These are phyloP conservation scores for Sinella curviseta DNA, from an alignment of 1,140 invertebrate genomes.

Conservation along the genomic window DNA sequence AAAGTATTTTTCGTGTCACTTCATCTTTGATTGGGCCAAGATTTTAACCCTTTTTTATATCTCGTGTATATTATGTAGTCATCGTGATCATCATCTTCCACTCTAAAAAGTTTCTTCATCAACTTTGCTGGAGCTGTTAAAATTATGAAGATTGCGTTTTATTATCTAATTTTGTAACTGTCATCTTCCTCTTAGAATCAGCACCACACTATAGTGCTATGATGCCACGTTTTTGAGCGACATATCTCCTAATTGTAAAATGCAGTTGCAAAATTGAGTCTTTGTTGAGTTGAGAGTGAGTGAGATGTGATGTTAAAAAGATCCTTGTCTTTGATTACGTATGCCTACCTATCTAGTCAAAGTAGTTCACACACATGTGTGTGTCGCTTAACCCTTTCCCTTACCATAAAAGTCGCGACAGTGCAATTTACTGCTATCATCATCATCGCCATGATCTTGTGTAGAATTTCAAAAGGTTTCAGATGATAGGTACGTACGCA, in stretches of 20 bases:
- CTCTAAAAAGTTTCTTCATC: too few relatives aligned
- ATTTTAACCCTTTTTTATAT: not conserved
- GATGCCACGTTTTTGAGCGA: not conserved
- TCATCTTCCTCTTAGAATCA: not conserved
- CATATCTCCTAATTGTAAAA: not conserved
- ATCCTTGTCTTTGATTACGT: not conserved
- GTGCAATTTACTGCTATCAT: slow-evolving; percentile 13
- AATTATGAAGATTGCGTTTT: not conserved
- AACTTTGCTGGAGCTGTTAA: too few relatives aligned
- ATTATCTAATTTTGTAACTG: not conserved
- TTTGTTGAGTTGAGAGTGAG: too few relatives aligned
- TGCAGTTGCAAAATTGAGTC: not conserved
- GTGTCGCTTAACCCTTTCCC: not conserved
- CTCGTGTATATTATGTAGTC: not conserved
- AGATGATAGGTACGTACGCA: too few relatives aligned
- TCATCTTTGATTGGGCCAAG: not conserved
- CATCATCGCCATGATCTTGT: too few relatives aligned
- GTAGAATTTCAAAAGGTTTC: too few relatives aligned
- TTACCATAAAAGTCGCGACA: slow-evolving; percentile 10
- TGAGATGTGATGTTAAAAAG: not conserved
- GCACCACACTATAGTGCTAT: not conserved
- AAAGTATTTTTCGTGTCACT: not conserved
- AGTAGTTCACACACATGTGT: not conserved
- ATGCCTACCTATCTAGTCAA: too few relatives aligned
- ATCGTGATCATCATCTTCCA: too few relatives aligned